Evolutionary conservation across 2,113 vertebrate genomes (phyloP).

Genomic region (Heterotilapia buettikoferi): DNA sequence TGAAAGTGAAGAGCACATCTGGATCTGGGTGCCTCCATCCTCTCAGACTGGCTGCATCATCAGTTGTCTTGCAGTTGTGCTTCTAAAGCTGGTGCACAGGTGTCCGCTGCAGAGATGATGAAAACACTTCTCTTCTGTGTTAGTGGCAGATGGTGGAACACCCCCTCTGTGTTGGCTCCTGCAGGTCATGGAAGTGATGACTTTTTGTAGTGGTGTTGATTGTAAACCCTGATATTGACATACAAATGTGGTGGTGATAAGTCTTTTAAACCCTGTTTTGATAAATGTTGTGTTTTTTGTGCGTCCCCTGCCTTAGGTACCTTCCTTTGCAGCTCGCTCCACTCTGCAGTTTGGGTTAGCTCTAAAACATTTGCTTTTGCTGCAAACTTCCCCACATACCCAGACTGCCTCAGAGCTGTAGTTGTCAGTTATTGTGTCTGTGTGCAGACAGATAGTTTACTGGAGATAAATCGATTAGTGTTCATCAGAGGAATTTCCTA

Average conservation of each 20-base stretch:
- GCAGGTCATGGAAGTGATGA: neutral
- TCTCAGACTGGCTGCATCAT: neutral
- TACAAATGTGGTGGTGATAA: neutral
- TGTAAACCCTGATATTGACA: neutral
- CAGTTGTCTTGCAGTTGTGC: neutral
- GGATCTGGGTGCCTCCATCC: neutral
- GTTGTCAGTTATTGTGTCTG: neutral
- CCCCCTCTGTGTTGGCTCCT: neutral
- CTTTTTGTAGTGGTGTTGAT: neutral
- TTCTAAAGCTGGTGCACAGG: neutral
- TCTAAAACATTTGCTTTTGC: neutral
- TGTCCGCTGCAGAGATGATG: neutral
- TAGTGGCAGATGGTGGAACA: neutral
- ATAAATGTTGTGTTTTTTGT: neutral
- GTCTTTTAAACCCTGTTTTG: neutral
- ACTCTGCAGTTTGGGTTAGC: neutral
- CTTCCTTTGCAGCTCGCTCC: neutral
- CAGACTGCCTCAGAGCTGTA: neutral
- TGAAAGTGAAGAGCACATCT: neutral
- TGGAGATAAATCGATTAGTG: neutral
- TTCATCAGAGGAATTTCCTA: neutral
- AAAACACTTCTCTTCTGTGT: neutral
- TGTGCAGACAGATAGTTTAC: neutral
- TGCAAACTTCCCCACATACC: neutral
- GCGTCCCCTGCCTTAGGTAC: neutral